phyloP scores from a whole-genome alignment of 2,797 vertebrate species.

The Anas bahamensis region DNA sequence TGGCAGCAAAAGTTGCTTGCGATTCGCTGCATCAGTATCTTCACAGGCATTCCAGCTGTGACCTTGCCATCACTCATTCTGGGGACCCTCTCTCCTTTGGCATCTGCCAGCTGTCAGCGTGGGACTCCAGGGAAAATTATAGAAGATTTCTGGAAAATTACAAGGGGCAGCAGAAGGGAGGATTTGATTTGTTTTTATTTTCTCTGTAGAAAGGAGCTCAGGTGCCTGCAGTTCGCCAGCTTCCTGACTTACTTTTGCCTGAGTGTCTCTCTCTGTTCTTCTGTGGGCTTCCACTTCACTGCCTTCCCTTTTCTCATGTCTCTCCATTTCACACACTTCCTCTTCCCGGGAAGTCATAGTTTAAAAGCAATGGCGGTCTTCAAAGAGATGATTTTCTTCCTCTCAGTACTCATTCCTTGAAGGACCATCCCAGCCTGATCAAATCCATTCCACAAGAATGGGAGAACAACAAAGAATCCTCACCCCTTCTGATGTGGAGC shows the following conservation, averaged over 20 bases:
- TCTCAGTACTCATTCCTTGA: background rate
- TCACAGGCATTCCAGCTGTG: constrained; percentile 53
- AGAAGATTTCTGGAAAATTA: constrained; percentile 63
- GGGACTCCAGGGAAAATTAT: constrained; percentile 50
- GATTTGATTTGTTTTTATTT: constrained; percentile 44
- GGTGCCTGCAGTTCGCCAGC: background rate
- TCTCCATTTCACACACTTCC: background rate
- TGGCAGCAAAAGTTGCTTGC: constrained; percentile 53
- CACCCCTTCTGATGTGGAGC: background rate
- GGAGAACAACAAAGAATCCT: background rate
- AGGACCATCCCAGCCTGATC: background rate
- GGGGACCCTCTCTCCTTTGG: constrained; percentile 31
- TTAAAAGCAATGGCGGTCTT: background rate
- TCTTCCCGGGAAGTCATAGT: background rate
- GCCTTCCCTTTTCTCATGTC: background rate
- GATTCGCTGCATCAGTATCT: background rate
- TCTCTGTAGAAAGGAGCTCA: background rate
- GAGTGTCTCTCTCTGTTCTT: background rate
- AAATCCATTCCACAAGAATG: background rate
- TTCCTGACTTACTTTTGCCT: background rate
- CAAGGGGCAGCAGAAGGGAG: constrained; percentile 26
- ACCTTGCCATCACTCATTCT: constrained; percentile 48
- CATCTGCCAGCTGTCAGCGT: constrained; percentile 34
- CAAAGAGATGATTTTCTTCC: background rate
- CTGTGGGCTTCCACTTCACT: background rate